Base-by-base conservation (phyloP, 2,888 invertebrate genomes). In the Iselma pallidipennis region DNA sequence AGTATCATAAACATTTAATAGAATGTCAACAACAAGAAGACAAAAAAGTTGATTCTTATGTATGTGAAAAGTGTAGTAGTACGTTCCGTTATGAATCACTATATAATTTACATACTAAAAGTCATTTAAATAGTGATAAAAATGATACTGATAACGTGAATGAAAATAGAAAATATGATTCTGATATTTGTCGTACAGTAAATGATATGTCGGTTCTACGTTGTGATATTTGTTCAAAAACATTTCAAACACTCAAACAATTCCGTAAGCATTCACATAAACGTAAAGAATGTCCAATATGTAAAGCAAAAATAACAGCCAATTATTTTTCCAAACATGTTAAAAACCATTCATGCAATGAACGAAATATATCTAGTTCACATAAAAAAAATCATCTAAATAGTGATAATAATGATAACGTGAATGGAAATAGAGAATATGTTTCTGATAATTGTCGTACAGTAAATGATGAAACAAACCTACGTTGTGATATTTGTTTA, bases 241-340 rank as follows among this genome's bases (percentile, higher is more conserved):
- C 28, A 26, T 23, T 19, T 14, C 25, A 50, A 28, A n/a, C 16
- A 6, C 25, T 9, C 49, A 49, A 9, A 58, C 65, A 25, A 26
- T 53, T 7, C 78, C 77, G 57, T n/a, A 71, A n/a, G 2, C 16
- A 37, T 6, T 37, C 67, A 54, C 78, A 78, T 49, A 72, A 72
- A 45, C n/a, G n/a, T n/a, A n/a, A n/a, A n/a, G n/a, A n/a, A n/a
- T n/a, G n/a, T n/a, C n/a, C n/a, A n/a, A n/a, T n/a, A n/a, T n/a
- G n/a, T n/a, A n/a, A n/a, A n/a, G n/a, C n/a, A n/a, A n/a, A n/a
- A n/a, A n/a, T n/a, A 19, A 68, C 74, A 23, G 67, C 67, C 16
- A 69, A 71, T 21, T 76, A 77, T 49, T 70, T 76, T 14, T 72
- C 70, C 50, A 74, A 70, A 33, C 78, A 78, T 56, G 64, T 76